A percentile compares a stretch with the other conserved stretches of the same genome.
Evolutionary conservation across 2,888 invertebrate species (phyloP).

Genomic region (Pandemis corylana): DNA sequence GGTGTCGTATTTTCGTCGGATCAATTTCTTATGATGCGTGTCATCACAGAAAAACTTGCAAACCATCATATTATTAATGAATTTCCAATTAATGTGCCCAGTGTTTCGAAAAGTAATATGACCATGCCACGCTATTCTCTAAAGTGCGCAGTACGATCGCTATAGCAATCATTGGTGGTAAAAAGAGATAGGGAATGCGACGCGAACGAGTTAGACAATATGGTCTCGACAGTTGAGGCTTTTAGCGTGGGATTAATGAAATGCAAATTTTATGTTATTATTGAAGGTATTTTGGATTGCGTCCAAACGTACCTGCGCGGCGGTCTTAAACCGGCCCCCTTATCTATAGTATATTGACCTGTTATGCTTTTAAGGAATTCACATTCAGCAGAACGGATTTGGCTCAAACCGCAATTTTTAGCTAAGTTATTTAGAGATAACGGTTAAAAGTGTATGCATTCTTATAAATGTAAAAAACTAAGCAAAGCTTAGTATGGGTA

Average conservation of each 20-base stretch:
- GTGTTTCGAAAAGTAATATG: neutral
- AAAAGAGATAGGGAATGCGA: too few relatives aligned
- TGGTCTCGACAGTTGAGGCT: neutral
- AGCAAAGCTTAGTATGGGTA: too few relatives aligned
- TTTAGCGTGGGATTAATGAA: constrained; percentile 4
- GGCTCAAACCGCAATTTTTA: neutral
- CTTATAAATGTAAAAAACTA: too few relatives aligned
- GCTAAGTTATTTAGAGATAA: too few relatives aligned
- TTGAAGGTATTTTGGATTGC: neutral
- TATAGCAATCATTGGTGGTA: too few relatives aligned
- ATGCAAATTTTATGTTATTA: constrained; percentile 13
- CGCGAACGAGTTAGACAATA: neutral
- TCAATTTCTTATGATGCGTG: too few relatives aligned
- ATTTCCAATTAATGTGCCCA: neutral
- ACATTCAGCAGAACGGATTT: neutral
- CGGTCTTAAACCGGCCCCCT: constrained; percentile 4
- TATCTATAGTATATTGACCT: constrained; percentile 36
- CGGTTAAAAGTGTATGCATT: too few relatives aligned
- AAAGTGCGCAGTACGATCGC: too few relatives aligned
- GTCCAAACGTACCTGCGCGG: neutral
- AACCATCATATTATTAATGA: neutral
- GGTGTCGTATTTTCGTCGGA: too few relatives aligned
- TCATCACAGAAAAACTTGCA: too few relatives aligned
- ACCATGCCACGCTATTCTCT: too few relatives aligned
- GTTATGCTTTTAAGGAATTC: neutral